Base-by-base conservation (phyloP, 2,113 vertebrate species). In the Condylura cristata region DNA sequence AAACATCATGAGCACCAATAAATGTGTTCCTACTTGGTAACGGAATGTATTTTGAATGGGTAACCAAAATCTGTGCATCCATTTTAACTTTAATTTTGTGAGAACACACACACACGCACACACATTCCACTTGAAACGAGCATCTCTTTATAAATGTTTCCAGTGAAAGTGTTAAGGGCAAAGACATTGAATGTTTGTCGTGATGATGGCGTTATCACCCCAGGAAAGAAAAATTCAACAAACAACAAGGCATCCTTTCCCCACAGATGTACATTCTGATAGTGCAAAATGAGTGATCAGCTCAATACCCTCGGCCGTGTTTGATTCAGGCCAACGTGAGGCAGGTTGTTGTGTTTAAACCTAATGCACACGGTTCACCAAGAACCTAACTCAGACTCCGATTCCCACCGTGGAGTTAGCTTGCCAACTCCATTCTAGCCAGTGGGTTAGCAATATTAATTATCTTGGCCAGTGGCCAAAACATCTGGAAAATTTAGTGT, bases 401-500 rank as follows among this genome's bases (percentile, higher is more conserved):
- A 82, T 71, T 75, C 51, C 32, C 51, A 48, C 30, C 34, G 48
- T 30, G 79, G 61, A 68, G 28, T 81, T 71, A 58, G 37, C 66
- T 89, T 58, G 53, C 68, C 71, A 83, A 56, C 81, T 70, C 34
- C 34, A 83, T 82, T 75, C 37, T 63, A 70, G 78, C 72, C 83
- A 92, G 32, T 83, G n/a, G 20, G n/a, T 94, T 87, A 92, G 53
- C 74, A 3, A 85, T 86, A 82, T 82, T 79, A 68, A 91, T 80
- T 71, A 37, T 79, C 26, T 53, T 92, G 66, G 66, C 53, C 12
- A 22, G 8, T 60, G 34, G 44, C 56, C 92, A 96, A 93, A 90
- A 70, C 75, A 92, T 81, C 30, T 88, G 76, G 88, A 76, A 93
- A 90, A 91, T 89, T 90, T 66, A 74, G 61, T 41, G 22, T 88